These are phyloP conservation scores for Drosophila prosaltans DNA, from an alignment of 1,140 invertebrate species.

Conservation along the genomic window DNA sequence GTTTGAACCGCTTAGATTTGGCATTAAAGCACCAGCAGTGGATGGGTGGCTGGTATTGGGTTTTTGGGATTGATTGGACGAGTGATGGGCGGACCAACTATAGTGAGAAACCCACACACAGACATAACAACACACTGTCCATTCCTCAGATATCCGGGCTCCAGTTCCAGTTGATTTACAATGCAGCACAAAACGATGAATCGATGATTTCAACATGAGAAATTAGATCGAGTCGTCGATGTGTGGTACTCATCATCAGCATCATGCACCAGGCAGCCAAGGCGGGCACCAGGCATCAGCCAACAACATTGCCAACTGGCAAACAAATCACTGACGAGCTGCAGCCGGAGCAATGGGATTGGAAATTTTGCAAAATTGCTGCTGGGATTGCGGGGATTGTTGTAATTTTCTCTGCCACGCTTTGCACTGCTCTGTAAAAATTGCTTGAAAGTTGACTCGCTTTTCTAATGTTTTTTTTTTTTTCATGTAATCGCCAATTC, in stretches of 20 bases:
- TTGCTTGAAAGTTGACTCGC: conserved; percentile 48
- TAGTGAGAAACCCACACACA: conserved; percentile 27
- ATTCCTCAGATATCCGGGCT: conserved; percentile 28
- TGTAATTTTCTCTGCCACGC: conserved; percentile 54
- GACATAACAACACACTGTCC: conserved; percentile 1
- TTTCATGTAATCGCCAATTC: conserved; percentile 58
- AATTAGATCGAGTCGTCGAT: conserved; percentile 70
- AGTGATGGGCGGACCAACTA: neutral
- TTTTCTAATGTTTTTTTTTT: conserved; percentile 37
- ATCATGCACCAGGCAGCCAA: conserved; percentile 28
- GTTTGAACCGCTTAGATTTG: conserved; percentile 77
- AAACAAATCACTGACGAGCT: conserved; percentile 65
- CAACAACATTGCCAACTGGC: conserved; percentile 50
- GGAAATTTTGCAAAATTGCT: conserved; percentile 76
- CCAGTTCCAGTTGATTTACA: conserved; percentile 67
- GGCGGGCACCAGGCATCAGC: neutral
- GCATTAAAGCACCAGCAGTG: conserved; percentile 58
- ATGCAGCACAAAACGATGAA: conserved; percentile 73
- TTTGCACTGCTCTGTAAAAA: conserved; percentile 48
- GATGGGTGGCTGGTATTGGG: conserved; percentile 42
- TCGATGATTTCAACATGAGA: conserved; percentile 79
- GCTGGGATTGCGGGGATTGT: conserved; percentile 76
- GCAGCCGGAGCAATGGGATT: conserved; percentile 42
- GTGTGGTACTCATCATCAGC: conserved; percentile 65
- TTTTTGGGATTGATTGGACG: conserved; percentile 67